Evolutionary conservation across 2,888 invertebrate genomes (phyloP), one percentile per base, ranked within the genome.

Genomic region (Timema podura): DNA sequence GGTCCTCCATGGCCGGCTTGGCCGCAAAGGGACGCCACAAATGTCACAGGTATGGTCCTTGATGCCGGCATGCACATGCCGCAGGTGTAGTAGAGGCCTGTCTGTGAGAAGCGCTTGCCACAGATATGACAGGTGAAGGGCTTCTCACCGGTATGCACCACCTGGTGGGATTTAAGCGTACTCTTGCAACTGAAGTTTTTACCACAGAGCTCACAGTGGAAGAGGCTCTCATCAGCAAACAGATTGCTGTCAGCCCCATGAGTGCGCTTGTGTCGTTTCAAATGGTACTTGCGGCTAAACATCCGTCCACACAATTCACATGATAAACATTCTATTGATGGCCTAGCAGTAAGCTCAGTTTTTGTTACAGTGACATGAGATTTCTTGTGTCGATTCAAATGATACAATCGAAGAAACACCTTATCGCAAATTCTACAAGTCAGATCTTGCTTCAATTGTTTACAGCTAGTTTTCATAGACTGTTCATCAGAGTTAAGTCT

Each of bases 61-160:
- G 2, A 79, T 77, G 0, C 79, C 77, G 2, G 78, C 76, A 79
- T 88, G 88, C 66, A 83, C 75, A 16, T 84, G 82, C 44, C 82
- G 81, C 5, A 81, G 76, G 78, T 88, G 0, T 86, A 81, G 30
- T 81, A 81, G 48, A 88, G 79, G 75, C 85, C 85, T n/a, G 87
- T 87, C 15, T 88, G 85, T 16, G 89, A 82, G 80, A 89, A 89
- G 76, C 85, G 86, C 75, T 87, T 88, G 5, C 88, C 89, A 78
- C 89, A 89, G 30, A 87, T 77, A 78, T 89, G 88, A 76, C 89
- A 89, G 2, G 87, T 86, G 79, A 85, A 88, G 0, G 88, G 87
- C 65, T 87, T 82, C 79, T 88, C 89, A 2, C 88, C 89, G 7
- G 77, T 78, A 65, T 82, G 82, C 48, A 80, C 80, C 71, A 82